Evolutionary conservation across 2,888 invertebrate genomes (phyloP), one percentile per base, ranked within the genome.

Genomic region (Meteorus colon): DNA sequence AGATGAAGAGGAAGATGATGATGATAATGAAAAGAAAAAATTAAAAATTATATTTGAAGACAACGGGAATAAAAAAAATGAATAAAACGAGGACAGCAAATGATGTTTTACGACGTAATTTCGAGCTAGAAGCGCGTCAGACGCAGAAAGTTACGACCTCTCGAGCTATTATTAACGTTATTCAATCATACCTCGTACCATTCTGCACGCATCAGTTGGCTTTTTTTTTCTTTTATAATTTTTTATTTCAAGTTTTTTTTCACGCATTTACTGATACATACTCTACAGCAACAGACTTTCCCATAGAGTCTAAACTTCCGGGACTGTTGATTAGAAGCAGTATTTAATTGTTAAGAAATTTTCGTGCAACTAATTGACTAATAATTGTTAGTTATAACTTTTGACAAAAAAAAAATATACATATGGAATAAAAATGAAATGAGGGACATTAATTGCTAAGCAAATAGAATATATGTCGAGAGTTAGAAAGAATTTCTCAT

Each of bases 121-220:
- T 75, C 48, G 27, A 75, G 78, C 77, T 79, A 79, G 78, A 80
- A 78, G 78, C 79, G 77, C 76, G 69, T 74, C 62, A 73, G 78
- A 75, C 74, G 73, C 74, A 69, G 73, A 34, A 75, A 81, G 82
- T 82, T 84, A 83, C 81, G 79, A 79, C 80, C 74, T 76, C 78
- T 81, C 76, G 79, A 82, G 83, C 80, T 84, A 82, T 85, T 83
- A 84, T 85, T 84, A 85, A 80, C 82, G 84, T 85, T 85, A 83
- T 85, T 84, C 84, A 83, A 85, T 84, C 84, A 84, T 84, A 79
- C 78, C 78, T 75, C 72, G 81, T 79, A 73, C 77, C 71, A 75
- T 73, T 73, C 65, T 77, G 71, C 69, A 73, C 74, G 71, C 69
- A 55, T 55, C 55, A 73, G 73, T 73, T 65, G 41, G 66, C 68